Conservation (phyloP, 2,888 invertebrate genomes). For the Chironomus tentans region DNA sequence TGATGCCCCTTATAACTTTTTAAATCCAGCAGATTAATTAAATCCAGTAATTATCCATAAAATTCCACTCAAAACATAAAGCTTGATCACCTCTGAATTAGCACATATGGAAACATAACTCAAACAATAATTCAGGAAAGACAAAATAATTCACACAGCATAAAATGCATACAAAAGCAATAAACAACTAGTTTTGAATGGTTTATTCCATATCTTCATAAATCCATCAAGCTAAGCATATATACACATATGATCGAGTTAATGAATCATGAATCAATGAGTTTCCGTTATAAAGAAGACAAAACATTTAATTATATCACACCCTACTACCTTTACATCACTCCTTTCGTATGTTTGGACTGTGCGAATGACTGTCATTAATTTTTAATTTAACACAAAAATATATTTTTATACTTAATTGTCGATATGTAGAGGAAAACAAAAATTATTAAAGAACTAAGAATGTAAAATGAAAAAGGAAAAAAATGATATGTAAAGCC, state of each 20-base stretch:
- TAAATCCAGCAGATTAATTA: too few relatives aligned
- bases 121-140: too few relatives aligned
- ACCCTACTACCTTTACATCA: background rate
- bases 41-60: too few relatives aligned
- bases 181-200: too few relatives aligned
- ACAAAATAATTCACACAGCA: background rate
- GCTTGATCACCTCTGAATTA: too few relatives aligned
- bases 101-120: too few relatives aligned
- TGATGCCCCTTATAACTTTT: too few relatives aligned
- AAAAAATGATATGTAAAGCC: background rate
- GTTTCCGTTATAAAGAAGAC: constrained; percentile 14
- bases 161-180: background rate
- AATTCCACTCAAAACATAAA: too few relatives aligned
- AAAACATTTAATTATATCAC: too few relatives aligned
- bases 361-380: background rate
- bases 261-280: background rate
- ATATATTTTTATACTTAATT: background rate
- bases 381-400: background rate
- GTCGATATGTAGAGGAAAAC: background rate
- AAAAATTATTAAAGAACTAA: background rate
- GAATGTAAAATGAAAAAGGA: background rate
- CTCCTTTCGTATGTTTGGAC: background rate
- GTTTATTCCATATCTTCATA: too few relatives aligned
- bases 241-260: too few relatives aligned
- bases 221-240: too few relatives aligned